phyloP scores from a whole-genome alignment of 2,797 vertebrate genomes.

The Muscicapa comitata region DNA sequence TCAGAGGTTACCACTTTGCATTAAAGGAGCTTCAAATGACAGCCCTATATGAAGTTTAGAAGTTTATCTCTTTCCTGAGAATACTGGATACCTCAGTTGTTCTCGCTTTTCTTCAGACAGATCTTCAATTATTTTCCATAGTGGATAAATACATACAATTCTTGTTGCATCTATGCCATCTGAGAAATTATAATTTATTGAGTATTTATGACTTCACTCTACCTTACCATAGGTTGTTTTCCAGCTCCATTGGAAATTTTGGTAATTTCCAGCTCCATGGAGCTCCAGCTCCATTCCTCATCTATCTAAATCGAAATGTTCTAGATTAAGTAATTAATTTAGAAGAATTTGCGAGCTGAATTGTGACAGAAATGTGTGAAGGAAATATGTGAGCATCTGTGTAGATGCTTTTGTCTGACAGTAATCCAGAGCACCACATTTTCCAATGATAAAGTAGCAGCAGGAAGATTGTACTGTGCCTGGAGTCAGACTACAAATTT shows the following conservation, averaged over 20 bases:
- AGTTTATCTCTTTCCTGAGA: neutral
- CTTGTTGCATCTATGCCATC: neutral
- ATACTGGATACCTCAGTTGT: neutral
- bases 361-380: neutral
- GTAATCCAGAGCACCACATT: neutral
- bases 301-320: neutral
- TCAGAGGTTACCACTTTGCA: neutral
- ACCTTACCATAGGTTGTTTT: neutral
- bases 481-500: neutral
- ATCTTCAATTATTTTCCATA: neutral
- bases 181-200: neutral
- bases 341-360: neutral
- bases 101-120: neutral
- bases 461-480: neutral
- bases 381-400: neutral
- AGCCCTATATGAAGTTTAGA: neutral
- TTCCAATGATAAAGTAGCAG: neutral
- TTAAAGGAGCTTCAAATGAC: neutral
- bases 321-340: neutral
- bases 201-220: neutral
- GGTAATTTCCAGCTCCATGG: neutral
- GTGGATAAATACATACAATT: neutral
- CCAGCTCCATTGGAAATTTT: neutral
- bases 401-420: neutral
- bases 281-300: neutral